Evolutionary conservation across 37 sponge, comb jelly and placozoan genomes (phyloP).

Genomic region (Ephydatia muelleri): DNA sequence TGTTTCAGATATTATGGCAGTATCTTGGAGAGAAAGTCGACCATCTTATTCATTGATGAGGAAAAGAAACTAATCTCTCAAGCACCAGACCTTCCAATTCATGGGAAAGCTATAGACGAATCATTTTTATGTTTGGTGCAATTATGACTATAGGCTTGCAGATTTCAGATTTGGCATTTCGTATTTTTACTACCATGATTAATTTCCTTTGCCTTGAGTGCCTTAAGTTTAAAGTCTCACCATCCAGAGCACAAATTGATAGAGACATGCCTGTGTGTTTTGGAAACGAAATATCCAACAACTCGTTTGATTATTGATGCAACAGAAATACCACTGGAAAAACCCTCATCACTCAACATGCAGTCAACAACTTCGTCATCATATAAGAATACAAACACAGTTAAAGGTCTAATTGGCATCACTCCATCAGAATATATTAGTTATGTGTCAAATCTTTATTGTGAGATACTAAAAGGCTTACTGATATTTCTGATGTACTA

Average conservation of each 20-base stretch:
- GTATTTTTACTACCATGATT: constrained; percentile 22
- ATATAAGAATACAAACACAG: constrained; percentile 57
- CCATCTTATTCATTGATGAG: too few species aligned
- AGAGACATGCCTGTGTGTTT: constrained; percentile 21
- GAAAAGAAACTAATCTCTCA: background rate
- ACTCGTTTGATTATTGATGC: constrained; percentile 47
- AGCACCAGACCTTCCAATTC: background rate
- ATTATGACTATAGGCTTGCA: constrained; percentile 19
- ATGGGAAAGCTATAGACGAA: constrained; percentile 10
- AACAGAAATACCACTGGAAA: constrained; percentile 44
- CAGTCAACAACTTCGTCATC: constrained; percentile 49
- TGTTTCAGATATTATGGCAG: too few species aligned
- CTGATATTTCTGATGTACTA: constrained; percentile 36
- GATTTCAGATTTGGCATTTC: constrained; percentile 19
- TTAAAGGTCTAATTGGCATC: constrained; percentile 60
- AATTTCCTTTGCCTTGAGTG: constrained; percentile 29
- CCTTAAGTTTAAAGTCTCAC: constrained; percentile 10
- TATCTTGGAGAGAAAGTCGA: too few species aligned
- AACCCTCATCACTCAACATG: constrained; percentile 22
- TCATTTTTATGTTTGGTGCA: constrained; percentile 20
- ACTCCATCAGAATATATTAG: constrained; percentile 49
- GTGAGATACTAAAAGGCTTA: constrained; percentile 40
- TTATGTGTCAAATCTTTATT: constrained; percentile 51
- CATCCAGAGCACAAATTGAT: constrained; percentile 8
- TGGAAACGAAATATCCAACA: constrained; percentile 18